Evolutionary conservation across 2,113 vertebrate species (phyloP).

Genomic region (Chunga burmeisteri): DNA sequence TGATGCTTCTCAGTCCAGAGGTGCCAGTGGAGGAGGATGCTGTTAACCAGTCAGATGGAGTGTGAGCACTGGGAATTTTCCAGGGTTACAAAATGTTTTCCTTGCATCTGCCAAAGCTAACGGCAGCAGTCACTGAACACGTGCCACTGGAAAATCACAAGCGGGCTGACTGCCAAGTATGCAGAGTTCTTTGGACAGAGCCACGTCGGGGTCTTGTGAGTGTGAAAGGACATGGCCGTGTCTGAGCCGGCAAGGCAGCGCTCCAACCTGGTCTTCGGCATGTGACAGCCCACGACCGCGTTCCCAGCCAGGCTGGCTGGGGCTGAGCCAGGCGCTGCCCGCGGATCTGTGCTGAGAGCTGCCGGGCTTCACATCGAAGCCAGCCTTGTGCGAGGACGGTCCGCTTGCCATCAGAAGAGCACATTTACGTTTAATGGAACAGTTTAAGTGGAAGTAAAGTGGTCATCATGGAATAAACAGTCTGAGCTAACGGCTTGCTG

Average conservation of each 20-base stretch:
- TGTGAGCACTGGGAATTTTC: slow-evolving; percentile 35
- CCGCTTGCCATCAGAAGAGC: rapidly evolving
- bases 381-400: rapidly evolving
- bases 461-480: not conserved
- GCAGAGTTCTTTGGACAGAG: not conserved
- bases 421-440: not conserved
- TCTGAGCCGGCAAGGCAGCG: not conserved
- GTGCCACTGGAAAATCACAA: slow-evolving; percentile 60
- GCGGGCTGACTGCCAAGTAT: not conserved
- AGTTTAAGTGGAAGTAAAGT: not conserved
- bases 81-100: slow-evolving; percentile 42
- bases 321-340: not conserved
- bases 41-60: not conserved
- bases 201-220: not conserved
- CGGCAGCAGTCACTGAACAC: not conserved
- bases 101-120: slow-evolving; percentile 2
- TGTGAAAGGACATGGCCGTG: not conserved
- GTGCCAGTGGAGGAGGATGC: not conserved
- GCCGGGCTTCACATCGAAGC: rapidly evolving
- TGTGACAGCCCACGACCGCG: rapidly evolving
- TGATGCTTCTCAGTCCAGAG: not conserved
- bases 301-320: not conserved
- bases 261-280: not conserved
- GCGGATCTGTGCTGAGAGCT: not conserved
- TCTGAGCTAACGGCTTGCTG: not conserved